Base-by-base conservation (phyloP, 2,888 invertebrate genomes). In the Antheraea assamensis region DNA sequence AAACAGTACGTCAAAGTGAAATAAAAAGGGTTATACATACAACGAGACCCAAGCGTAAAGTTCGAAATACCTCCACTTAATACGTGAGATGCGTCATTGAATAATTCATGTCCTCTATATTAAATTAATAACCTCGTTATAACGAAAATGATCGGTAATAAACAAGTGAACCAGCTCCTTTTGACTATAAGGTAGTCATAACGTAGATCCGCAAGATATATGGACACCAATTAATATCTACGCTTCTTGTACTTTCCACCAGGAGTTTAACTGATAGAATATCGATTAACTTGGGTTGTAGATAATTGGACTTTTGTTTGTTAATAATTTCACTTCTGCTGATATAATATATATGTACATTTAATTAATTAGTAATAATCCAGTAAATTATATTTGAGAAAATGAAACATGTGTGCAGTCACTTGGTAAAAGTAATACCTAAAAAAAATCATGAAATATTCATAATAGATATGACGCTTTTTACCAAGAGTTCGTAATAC, bases 221-320 rank as follows among this genome's bases (percentile, higher is more conserved):
- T 85, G 86, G 79, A 79, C 75, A 79, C 88, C 91, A 91, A 92
- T 92, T 91, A 91, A 86, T 87, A 83, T 64, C 30, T 64, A 64
- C 78, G 87, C 87, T 87, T 82, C 89, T 64, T 86, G 89, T 88
- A n/a, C 87, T 89, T 86, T 80, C 49, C 17, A 64, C n/a, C 49
- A 55, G 52, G 61, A 61, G 31, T 27, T 42, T 55, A 35, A 49
- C 64, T 52, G 42, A 68, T 74, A 85, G 80, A 85, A 87, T 86
- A 88, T 88, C 90, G 91, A 91, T 91, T 90, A 89, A 87, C 83
- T 80, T 80, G 80, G 83, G 78, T 82, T 81, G 78, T 82, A 86
- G 85, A 89, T 92, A 92, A 92, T 92, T 92, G 90, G 89, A 64
- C 3, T 30, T 64, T 64, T 27, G 24, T 3, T 64, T 30, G 30